Percentiles rank a stretch among this genome's conserved stretches.
Evolutionary conservation across 2,113 vertebrate genomes (phyloP).

Genomic region (Lasiurus borealis): DNA sequence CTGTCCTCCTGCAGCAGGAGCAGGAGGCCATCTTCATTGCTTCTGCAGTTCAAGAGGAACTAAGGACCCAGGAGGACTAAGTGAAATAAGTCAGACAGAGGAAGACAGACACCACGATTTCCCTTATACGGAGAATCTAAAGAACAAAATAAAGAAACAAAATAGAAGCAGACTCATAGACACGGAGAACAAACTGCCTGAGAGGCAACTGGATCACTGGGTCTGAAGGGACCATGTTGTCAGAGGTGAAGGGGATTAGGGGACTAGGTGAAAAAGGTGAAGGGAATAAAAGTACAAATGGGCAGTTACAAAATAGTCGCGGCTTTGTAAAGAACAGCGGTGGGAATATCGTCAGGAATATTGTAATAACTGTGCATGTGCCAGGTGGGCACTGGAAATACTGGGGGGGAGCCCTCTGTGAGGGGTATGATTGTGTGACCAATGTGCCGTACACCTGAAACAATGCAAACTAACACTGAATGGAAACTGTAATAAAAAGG

Average conservation of each 20-base stretch:
- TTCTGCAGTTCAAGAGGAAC: neutral
- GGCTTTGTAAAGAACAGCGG: neutral
- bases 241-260: neutral
- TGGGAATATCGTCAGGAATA: neutral
- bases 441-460: neutral
- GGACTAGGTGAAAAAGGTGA: neutral
- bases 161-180: neutral
- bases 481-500: neutral
- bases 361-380: neutral
- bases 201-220: neutral
- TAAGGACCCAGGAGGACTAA: neutral
- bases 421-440: too few relatives aligned
- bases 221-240: fast-evolving
- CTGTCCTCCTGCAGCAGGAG: neutral
- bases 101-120: neutral
- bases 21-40: neutral
- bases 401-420: neutral
- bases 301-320: neutral
- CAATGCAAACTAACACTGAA: neutral
- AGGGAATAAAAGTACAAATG: neutral
- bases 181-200: neutral
- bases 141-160: neutral
- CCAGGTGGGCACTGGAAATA: neutral
- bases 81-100: neutral
- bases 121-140: neutral